Base-by-base conservation (phyloP, 2,888 invertebrate species). In the Biston betularia region DNA sequence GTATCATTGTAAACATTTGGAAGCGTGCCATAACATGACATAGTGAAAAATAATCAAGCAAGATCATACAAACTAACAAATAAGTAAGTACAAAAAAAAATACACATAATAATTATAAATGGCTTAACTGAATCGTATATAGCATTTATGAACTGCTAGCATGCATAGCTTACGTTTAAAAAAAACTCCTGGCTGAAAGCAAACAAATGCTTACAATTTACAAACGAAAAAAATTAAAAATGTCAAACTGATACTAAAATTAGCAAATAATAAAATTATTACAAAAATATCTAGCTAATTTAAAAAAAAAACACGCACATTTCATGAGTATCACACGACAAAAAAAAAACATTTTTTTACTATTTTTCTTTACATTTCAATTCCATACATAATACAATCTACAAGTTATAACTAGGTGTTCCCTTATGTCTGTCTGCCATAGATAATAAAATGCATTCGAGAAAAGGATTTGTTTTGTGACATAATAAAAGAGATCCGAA, bases 131-230 rank as follows among this genome's bases (percentile, higher is more conserved):
- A 84, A 85, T 80, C 78, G 83, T 85, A 88, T 87, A 87, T 89
- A 92, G 92, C 92, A 84, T 87, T 87, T 91, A 92, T 90, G 92
- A 92, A 93, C 93, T 92, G 93, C 91, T 87, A 92, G 93, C 93
- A 93, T 93, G 93, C 93, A 92, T 90, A 92, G 92, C 90, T 88
- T 86, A 88, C 79, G 75, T 80, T 79, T 82, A 83, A 81, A 78
- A 81, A 71, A 75, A 80, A 82, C 83, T 82, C 78, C 82, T 86
- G 90, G 89, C 91, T 88, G 85, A 76, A 93, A 93, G 93, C 93
- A 91, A 90, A 92, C 93, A 93, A 93, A 93, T 93, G 93, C 93
- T 93, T 93, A 93, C 93, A 93, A 93, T 93, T 93, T 91, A 93
- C 93, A 93, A 89, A 89, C 83, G 73, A 83, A 88, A 86, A 72